These are phyloP conservation scores for Clarias gariepinus DNA, from an alignment of 2,113 vertebrate species.

Conservation along the genomic window DNA sequence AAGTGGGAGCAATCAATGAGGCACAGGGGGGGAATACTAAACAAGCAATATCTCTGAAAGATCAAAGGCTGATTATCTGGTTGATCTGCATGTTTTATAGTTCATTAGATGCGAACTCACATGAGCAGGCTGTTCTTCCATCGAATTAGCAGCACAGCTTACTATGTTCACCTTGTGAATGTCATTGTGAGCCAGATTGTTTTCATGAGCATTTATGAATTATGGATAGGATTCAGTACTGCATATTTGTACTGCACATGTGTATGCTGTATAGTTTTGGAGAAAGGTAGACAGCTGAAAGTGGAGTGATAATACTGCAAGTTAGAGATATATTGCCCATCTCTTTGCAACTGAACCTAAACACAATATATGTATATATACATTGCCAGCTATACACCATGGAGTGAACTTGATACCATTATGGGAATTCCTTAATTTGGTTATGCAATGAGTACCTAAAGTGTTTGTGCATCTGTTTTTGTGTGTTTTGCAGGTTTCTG, in stretches of 20 bases:
- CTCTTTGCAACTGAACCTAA: slow-evolving; percentile 5
- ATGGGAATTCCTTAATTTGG: not conserved
- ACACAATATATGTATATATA: not conserved
- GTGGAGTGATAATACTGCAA: slow-evolving; percentile 61
- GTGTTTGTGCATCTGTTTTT: not conserved
- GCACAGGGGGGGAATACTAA: slow-evolving; percentile 40
- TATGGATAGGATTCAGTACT: slow-evolving; percentile 21
- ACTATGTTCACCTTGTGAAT: slow-evolving; percentile 2
- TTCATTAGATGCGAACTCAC: slow-evolving; percentile 4
- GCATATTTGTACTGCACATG: slow-evolving; percentile 25
- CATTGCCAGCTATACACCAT: not conserved
- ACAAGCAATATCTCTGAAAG: slow-evolving; percentile 34
- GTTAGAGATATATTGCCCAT: slow-evolving; percentile 28
- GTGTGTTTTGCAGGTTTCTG: slow-evolving; percentile 59
- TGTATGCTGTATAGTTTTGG: slow-evolving; percentile 17
- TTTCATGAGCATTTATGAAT: slow-evolving; percentile 48
- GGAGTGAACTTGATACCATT: not conserved
- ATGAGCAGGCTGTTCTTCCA: not conserved
- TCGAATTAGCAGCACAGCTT: not conserved
- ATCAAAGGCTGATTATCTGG: slow-evolving; percentile 33
- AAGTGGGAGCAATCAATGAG: slow-evolving; percentile 41
- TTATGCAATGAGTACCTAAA: not conserved
- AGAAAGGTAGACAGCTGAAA: not conserved
- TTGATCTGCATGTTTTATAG: slow-evolving; percentile 4
- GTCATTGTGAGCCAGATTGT: slow-evolving; percentile 3